Base-by-base conservation (phyloP, 1,140 invertebrate genomes). In the Sycophila sp. region DNA sequence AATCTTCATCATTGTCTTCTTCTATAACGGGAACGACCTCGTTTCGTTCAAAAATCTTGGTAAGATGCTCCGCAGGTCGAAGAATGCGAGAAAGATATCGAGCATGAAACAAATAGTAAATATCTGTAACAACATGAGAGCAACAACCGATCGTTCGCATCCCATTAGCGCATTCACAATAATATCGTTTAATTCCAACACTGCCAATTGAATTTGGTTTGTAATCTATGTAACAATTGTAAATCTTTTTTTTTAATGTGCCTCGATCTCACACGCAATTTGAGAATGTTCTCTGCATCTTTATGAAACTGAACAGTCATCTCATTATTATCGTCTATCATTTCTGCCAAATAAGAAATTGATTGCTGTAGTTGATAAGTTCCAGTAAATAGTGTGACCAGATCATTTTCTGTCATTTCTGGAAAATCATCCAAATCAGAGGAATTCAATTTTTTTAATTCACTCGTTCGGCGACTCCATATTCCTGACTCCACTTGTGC, bases 271-370 rank as follows among this genome's bases (percentile, higher is more conserved):
- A 76, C 66, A 34, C 30, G 24, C n/a, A 34, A 2, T 32, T 19
- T 32, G 15, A 32, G 4, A n/a, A 32, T 69, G 65, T 26, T 69
- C 70, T 65, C 28, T 68, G 15, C 32, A 51, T 64, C 69, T 42
- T 34, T 68, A 34, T 63, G 24, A 51, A 53, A 62, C 49, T 69
- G 38, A 38, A 65, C 2, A 51, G 22, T 58, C 7, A 62, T 49
- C 34, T 30, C 24, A 19, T 36, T 26, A 15, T 58, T 24, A 8
- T 65, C 19, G 15, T 45, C 34, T 19, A 42, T 36, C 24, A 38
- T 49, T 72, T 74, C 65, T 22, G 71, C 55, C 56, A 75, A 67
- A 56, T 75, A 73, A 1, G 69, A 75, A 24, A 75, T 60, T 26
- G 72, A 17, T 38, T 73, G 69, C 2, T 59, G 63, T 19, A 71